Evolutionary conservation across 2,797 vertebrate species (phyloP), one percentile per base, ranked within the genome.

Genomic region (Amblyraja radiata): DNA sequence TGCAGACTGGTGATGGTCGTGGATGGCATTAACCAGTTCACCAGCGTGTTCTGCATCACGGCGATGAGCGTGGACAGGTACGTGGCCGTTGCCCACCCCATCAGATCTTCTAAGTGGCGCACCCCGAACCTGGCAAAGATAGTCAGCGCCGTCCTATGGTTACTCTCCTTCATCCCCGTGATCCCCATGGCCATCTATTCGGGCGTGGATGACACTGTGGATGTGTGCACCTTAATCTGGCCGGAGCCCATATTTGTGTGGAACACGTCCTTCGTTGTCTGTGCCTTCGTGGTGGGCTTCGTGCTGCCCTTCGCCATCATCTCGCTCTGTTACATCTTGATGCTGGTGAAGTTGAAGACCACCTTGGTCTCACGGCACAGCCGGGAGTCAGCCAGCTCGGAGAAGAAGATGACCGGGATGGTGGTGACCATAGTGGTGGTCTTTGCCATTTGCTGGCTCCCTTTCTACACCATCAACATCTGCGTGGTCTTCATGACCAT

Each of bases 11-110:
- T 97, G 11, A 97, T 97, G 96, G 95, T 97, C 28, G 94, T 97
- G 54, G 97, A 97, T 0, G 97, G 97, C 86, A 96, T 97, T 94
- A 97, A 97, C 95, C 97, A 97, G 94, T 97, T 97, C 95, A 97
- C 97, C 76, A 97, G 97, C 0, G 95, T 97, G 63, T 97, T 96
- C 94, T 97, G 97, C 39, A 95, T 97, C 68, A 97, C 96, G 0
- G 95, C 93, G 54, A 97, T 97, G 97, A 97, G 97, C 86, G n/a
- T 97, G 0, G 97, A 97, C 93, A 96, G 97, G 11, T 97, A 96
- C 94, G 95, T 97, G 96, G 96, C 95, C 0, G 95, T 97, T 61
- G 95, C 94, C 0, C 79, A 96, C 68, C 96, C 96, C 0, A 93
- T 97, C 0, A 95, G 95, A 6, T 96, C 96, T 6, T 95, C 96